These are phyloP conservation scores for Bedellia somnulentella DNA, from an alignment of 2,888 invertebrate genomes.

Conservation along the genomic window DNA sequence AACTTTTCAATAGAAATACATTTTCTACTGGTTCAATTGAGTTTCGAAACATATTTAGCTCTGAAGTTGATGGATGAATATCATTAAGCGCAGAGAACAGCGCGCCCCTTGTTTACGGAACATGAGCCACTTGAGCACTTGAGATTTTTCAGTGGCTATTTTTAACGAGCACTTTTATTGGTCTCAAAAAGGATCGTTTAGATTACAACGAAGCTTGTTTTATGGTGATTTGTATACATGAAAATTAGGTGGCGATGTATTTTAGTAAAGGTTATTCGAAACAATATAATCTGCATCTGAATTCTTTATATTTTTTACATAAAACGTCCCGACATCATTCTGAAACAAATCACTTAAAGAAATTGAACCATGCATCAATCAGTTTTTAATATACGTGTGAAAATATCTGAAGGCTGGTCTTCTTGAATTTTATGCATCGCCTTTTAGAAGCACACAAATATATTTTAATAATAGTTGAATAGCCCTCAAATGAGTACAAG, in stretches of 20 bases:
- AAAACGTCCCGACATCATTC: too few relatives aligned
- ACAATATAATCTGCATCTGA: too few relatives aligned
- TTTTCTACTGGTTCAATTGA: not conserved
- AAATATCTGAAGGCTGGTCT: too few relatives aligned
- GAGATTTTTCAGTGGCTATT: constrained; percentile 55
- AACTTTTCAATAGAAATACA: not conserved
- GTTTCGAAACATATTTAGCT: constrained; percentile 26
- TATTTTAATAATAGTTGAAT: too few relatives aligned
- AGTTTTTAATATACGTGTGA: too few relatives aligned
- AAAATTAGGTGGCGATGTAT: constrained; percentile 45
- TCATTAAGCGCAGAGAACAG: constrained; percentile 29
- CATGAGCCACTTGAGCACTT: constrained; percentile 34
- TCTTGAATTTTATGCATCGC: too few relatives aligned
- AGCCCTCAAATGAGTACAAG: too few relatives aligned
- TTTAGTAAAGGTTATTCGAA: too few relatives aligned
- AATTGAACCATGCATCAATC: too few relatives aligned
- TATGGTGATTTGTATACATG: constrained; percentile 17
- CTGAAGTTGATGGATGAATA: constrained; percentile 36
- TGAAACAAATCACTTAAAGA: too few relatives aligned
- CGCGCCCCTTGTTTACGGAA: constrained; percentile 38
- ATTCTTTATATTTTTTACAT: too few relatives aligned
- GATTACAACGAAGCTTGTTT: constrained; percentile 42
- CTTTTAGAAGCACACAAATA: too few relatives aligned
- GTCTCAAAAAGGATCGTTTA: constrained; percentile 58
- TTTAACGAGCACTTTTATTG: constrained; percentile 55